These are phyloP conservation scores for Drosophila diplacantha DNA, from an alignment of 2,888 invertebrate species.

Conservation along the genomic window DNA sequence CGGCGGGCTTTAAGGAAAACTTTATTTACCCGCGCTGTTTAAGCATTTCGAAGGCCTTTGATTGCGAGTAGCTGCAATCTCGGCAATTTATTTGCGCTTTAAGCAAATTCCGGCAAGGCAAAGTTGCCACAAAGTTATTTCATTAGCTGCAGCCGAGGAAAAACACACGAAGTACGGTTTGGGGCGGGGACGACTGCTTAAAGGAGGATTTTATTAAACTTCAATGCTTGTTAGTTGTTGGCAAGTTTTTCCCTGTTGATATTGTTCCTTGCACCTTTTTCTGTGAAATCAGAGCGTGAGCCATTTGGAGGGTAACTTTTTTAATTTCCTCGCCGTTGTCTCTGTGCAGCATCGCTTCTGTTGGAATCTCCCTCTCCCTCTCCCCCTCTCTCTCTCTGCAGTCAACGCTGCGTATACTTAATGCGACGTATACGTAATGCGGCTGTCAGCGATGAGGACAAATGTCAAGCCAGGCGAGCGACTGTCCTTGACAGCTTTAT, in stretches of 20 bases:
- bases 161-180: slow-evolving; percentile 1
- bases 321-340: slow-evolving; percentile 43
- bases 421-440: slow-evolving; percentile 36
- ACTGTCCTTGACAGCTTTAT: slow-evolving; percentile 39
- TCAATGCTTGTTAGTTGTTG: slow-evolving; percentile 40
- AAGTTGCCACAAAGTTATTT: slow-evolving; percentile 55
- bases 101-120: slow-evolving; percentile 42
- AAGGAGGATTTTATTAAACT: slow-evolving; percentile 45
- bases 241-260: slow-evolving; percentile 29
- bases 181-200: slow-evolving; percentile 20
- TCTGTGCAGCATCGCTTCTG: slow-evolving; percentile 10
- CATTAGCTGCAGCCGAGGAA: slow-evolving; percentile 40
- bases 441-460: slow-evolving; percentile 27
- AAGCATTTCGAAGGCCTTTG: slow-evolving; percentile 32
- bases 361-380: not conserved
- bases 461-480: slow-evolving; percentile 35
- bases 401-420: slow-evolving; percentile 50
- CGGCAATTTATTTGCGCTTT: slow-evolving; percentile 44
- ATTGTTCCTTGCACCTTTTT: slow-evolving; percentile 42
- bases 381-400: slow-evolving; percentile 1
- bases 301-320: slow-evolving; percentile 41
- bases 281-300: slow-evolving; percentile 41
- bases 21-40: slow-evolving; percentile 9
- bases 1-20: slow-evolving; percentile 28
- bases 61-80: slow-evolving; percentile 37